phyloP scores from a whole-genome alignment of 2,797 vertebrate species.

The Crenuchus spilurus region DNA sequence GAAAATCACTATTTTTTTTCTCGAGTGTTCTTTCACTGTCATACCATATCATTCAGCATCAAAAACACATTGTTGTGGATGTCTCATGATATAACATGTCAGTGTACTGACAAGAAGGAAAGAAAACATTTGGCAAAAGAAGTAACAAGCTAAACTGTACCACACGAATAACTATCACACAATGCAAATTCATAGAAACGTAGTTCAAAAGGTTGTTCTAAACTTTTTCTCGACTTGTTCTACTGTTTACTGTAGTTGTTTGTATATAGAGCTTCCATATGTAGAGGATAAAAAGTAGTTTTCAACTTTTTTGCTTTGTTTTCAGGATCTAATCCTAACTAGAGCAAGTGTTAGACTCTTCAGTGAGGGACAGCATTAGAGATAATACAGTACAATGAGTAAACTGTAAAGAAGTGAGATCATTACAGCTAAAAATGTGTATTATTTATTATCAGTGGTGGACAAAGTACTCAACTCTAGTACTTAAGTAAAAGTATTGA shows the following conservation, averaged over 20 bases:
- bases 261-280: not conserved
- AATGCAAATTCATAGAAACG: not conserved
- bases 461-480: too few species aligned
- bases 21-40: conserved; percentile 16
- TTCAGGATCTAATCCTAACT: not conserved
- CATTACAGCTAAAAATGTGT: too few species aligned
- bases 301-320: not conserved
- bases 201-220: not conserved
- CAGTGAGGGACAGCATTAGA: too few species aligned
- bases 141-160: conserved; percentile 22
- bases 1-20: conserved; percentile 17
- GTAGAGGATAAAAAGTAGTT: not conserved
- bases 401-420: too few species aligned
- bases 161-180: not conserved
- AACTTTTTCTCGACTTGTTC: not conserved
- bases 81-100: conserved; percentile 21
- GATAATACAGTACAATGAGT: too few species aligned
- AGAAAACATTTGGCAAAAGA: conserved; percentile 9
- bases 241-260: not conserved
- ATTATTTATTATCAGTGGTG: too few species aligned
- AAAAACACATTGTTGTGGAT: not conserved
- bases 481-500: too few species aligned
- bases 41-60: conserved; percentile 22
- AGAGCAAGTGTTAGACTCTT: not conserved
- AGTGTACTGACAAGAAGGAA: conserved; percentile 7